A percentile compares a stretch with the other conserved stretches of the same genome.
phyloP scores from a whole-genome alignment of 2,113 vertebrate genomes.

The Hippocampus guttulatus region DNA sequence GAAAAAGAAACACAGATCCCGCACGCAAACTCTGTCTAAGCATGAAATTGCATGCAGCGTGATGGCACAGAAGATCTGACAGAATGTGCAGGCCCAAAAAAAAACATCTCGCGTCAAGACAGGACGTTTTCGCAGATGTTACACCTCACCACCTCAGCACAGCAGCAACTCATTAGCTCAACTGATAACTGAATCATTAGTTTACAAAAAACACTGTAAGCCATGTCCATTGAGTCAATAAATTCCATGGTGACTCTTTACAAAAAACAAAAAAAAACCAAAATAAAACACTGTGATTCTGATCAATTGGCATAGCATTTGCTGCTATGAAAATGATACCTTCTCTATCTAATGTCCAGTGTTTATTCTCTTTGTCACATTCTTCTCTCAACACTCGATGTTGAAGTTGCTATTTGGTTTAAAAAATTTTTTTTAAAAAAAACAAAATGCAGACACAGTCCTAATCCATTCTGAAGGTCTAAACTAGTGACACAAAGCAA shows the following conservation, averaged over 20 bases:
- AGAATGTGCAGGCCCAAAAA: slow-evolving; percentile 10
- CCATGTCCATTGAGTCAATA: background rate
- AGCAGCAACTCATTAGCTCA: slow-evolving; percentile 24
- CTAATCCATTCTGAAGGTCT: too few species aligned
- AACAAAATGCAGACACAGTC: too few species aligned
- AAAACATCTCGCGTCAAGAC: slow-evolving; percentile 37
- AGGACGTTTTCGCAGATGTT: background rate
- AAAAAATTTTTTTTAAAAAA: too few species aligned
- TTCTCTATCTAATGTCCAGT: background rate
- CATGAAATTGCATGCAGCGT: slow-evolving; percentile 12
- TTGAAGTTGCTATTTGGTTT: too few species aligned
- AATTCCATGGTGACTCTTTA: background rate
- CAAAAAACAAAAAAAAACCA: background rate
- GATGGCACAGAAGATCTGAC: slow-evolving; percentile 10
- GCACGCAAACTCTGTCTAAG: background rate
- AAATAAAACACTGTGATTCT: background rate
- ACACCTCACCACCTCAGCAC: background rate
- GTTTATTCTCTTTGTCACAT: background rate
- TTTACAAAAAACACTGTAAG: slow-evolving; percentile 6
- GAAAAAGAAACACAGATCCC: slow-evolving; percentile 34
- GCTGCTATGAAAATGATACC: background rate
- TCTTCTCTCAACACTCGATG: background rate
- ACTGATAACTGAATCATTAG: background rate
- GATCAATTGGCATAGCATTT: background rate
- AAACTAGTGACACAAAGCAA: too few species aligned